Evolutionary conservation across 2,888 invertebrate genomes (phyloP), one percentile per base, ranked within the genome.

Genomic region (Oscheius sp.): DNA sequence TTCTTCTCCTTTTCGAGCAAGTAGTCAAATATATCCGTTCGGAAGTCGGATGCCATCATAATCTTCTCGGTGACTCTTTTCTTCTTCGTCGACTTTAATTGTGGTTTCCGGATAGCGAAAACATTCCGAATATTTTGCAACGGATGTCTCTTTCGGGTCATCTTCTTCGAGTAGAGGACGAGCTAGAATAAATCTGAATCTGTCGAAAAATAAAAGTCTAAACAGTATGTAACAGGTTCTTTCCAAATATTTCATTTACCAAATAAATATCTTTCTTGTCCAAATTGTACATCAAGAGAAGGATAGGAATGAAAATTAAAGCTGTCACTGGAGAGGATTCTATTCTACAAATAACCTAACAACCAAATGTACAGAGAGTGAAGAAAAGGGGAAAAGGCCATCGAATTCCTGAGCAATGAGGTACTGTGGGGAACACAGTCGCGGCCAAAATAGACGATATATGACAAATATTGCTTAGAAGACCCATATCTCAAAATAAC

Each of bases 261-360:
- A 59, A 59, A 59, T 59, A 59, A 59, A 59, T 59, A 59, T 59
- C 20, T 44, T 26, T 44, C 24, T 32, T 28, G 28, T 28, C 26
- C 17, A 56, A 17, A 59, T 59, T 59, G 59, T 59, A 59, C 59
- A 59, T 24, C n/a, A n/a, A 38, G 57, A 59, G 44, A 36, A 54
- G 20, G n/a, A n/a, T n/a, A n/a, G 56, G 59, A 59, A 59, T 59
- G 59, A 59, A 59, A 59, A 28, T 41, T 59, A 59, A 59, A 59
- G 59, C 59, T 57, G 36, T n/a, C 38, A 22, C 38, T 24, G 28
- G 59, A 59, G 59, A 59, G 59, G 26, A 59, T 8, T 28, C 59
- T 41, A 59, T 8, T 5, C 50, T 50, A 54, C 24, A 22, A 38
- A 8, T 26, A 22, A 26, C 41, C 41, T 24, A 44, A 14, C n/a